A percentile compares a stretch with the other conserved stretches of the same genome.
phyloP scores from a whole-genome alignment of 2,888 invertebrate species.

The Craniophora ligustri region DNA sequence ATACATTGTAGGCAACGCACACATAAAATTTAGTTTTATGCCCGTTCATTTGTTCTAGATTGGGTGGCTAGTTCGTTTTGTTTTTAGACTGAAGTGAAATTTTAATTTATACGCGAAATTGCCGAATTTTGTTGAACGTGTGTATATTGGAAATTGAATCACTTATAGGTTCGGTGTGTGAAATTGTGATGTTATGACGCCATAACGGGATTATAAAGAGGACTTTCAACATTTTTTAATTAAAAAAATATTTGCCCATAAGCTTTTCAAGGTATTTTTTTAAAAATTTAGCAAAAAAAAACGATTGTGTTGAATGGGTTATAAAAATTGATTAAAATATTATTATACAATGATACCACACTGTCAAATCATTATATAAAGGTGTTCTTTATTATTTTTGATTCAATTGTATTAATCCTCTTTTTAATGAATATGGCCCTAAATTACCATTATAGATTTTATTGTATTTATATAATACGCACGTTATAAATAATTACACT shows the following conservation, averaged over 20 bases:
- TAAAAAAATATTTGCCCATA: slow-evolving; percentile 1
- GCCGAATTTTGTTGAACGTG: slow-evolving; percentile 17
- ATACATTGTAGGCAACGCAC: slow-evolving; percentile 43
- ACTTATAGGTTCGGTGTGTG: slow-evolving; percentile 24
- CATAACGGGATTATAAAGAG: background rate
- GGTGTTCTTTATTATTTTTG: too few relatives aligned
- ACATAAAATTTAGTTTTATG: slow-evolving; percentile 53
- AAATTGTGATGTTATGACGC: slow-evolving; percentile 15
- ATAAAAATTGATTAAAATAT: too few relatives aligned
- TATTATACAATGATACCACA: too few relatives aligned
- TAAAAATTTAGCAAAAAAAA: too few relatives aligned
- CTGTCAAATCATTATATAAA: too few relatives aligned
- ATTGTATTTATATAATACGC: too few relatives aligned
- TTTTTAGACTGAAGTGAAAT: slow-evolving; percentile 45
- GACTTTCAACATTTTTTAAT: slow-evolving; percentile 10
- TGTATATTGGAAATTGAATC: slow-evolving; percentile 45
- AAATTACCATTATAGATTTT: too few relatives aligned
- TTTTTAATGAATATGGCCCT: too few relatives aligned
- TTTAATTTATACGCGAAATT: slow-evolving; percentile 42
- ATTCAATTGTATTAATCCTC: too few relatives aligned
- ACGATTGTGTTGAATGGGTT: too few relatives aligned
- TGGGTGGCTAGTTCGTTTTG: slow-evolving; percentile 38
- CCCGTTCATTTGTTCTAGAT: slow-evolving; percentile 52
- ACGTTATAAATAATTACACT: too few relatives aligned
- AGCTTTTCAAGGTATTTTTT: background rate